These are phyloP conservation scores for Drosophila leontia DNA, from an alignment of 1,140 invertebrate genomes.

Conservation along the genomic window DNA sequence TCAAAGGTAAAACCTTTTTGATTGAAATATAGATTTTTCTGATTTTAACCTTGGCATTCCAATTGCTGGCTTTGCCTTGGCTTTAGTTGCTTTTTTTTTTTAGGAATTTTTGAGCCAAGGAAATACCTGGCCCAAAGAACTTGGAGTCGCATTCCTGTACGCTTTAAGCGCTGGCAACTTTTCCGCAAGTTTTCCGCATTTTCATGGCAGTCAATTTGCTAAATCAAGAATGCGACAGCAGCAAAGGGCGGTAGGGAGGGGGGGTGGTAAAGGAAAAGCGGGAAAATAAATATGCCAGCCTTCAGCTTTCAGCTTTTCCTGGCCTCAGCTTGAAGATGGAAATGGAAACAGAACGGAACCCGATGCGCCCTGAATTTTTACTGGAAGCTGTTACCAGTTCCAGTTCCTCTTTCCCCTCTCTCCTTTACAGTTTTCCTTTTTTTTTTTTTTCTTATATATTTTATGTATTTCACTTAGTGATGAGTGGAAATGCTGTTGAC, in stretches of 20 bases:
- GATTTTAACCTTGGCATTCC: conserved; percentile 17
- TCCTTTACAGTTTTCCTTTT: conserved; percentile 1
- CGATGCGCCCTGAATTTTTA: conserved; percentile 37
- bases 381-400: neutral
- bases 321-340: conserved; percentile 17
- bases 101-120: neutral
- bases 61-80: neutral
- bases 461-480: conserved; percentile 67
- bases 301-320: conserved; percentile 28
- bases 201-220: conserved; percentile 59
- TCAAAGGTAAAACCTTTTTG: neutral
- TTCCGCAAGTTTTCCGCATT: conserved; percentile 48
- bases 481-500: conserved; percentile 77
- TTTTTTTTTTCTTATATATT: conserved; percentile 18
- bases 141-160: conserved; percentile 32
- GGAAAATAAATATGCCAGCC: conserved; percentile 54
- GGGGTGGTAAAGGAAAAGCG: neutral
- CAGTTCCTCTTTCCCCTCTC: neutral
- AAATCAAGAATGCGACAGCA: conserved; percentile 56
- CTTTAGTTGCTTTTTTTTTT: neutral
- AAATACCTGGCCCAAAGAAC: conserved; percentile 18
- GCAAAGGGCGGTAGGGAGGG: neutral
- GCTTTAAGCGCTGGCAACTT: conserved; percentile 55
- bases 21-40: conserved; percentile 1
- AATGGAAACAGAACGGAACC: conserved; percentile 36